A percentile compares a stretch with the other conserved stretches of the same genome.
Conservation (phyloP, 2,797 vertebrate species). For the Crenichthys baileyi region DNA sequence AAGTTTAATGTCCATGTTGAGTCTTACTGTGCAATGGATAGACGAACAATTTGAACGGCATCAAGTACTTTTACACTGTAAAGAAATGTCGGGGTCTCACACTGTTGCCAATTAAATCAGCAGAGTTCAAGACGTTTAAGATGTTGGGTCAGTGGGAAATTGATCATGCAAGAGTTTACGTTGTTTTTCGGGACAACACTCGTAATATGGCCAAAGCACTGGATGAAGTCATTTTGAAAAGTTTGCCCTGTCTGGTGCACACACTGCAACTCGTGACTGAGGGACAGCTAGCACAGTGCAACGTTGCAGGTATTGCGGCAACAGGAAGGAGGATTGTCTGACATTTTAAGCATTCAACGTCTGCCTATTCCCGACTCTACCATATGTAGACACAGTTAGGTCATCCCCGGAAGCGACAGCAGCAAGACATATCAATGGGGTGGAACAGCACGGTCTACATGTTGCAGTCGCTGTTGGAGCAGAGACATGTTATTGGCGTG, state of each 20-base stretch:
- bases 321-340: background rate
- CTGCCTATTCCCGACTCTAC: background rate
- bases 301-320: background rate
- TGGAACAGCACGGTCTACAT: background rate
- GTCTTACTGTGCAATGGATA: background rate
- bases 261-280: background rate
- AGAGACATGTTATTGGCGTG: background rate
- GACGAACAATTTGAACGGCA: background rate
- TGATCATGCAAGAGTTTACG: background rate
- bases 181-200: background rate
- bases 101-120: conserved; percentile 1
- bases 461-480: conserved; percentile 7
- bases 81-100: conserved; percentile 2
- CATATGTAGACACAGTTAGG: background rate
- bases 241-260: background rate
- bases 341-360: background rate
- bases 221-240: background rate
- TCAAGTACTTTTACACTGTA: background rate
- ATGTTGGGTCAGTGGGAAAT: background rate
- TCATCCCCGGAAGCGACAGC: background rate
- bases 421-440: background rate
- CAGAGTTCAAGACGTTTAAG: background rate
- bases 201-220: conserved; percentile 3
- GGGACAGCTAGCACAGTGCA: background rate
- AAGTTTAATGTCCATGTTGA: background rate